Percentiles rank a stretch among this genome's conserved stretches.
Conservation (phyloP, 2,888 invertebrate genomes). For the Ennomos quercinarius region DNA sequence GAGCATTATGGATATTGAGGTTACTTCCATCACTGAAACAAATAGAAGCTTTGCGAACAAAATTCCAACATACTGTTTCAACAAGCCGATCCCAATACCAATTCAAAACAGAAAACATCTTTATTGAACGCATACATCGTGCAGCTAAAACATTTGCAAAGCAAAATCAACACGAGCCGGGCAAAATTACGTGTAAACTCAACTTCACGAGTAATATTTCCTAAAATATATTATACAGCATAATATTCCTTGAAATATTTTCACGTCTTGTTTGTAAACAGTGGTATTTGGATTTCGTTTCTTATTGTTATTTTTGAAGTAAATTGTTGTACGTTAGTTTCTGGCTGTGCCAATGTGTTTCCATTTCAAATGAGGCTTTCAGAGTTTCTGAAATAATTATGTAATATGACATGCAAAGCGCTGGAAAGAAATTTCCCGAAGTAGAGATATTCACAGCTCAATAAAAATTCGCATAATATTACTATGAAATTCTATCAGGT, state of each 20-base stretch:
- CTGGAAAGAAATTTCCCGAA: not conserved
- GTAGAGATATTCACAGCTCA: not conserved
- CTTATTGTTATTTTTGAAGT: constrained; percentile 1
- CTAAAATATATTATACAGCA: constrained; percentile 1
- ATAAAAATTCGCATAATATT: too few species aligned
- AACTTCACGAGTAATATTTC: constrained; percentile 17
- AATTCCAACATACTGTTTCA: constrained; percentile 4
- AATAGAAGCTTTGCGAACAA: not conserved
- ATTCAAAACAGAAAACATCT: constrained; percentile 13
- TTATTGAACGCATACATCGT: constrained; percentile 19
- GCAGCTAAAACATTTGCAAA: constrained; percentile 14
- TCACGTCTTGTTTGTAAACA: constrained; percentile 7
- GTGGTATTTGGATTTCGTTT: not conserved
- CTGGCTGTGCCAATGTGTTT: too few species aligned
- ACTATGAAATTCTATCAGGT: too few species aligned
- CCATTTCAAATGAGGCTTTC: not conserved
- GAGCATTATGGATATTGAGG: too few species aligned
- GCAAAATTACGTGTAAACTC: constrained; percentile 1
- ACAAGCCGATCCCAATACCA: not conserved
- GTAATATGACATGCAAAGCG: not conserved
- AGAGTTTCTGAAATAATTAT: not conserved
- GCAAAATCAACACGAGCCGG: constrained; percentile 16
- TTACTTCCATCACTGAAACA: too few species aligned
- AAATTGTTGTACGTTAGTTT: constrained; percentile 5
- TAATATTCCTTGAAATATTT: not conserved